Evolutionary conservation across 1,140 invertebrate species (phyloP).

Genomic region (Rhynchophorus ferrugineus): DNA sequence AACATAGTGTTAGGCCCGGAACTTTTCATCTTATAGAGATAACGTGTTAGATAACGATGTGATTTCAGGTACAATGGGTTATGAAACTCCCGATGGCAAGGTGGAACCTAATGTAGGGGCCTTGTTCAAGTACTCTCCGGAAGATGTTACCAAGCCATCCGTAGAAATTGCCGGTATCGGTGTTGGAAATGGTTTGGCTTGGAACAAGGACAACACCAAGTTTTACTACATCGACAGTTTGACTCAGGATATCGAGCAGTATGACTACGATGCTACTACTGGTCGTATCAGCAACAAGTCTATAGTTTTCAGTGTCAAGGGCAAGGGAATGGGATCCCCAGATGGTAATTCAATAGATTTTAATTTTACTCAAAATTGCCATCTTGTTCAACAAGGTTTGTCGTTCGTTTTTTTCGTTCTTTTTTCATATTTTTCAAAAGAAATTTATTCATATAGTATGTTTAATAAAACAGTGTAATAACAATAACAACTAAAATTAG

Average conservation of each 20-base stretch:
- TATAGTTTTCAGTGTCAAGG: constrained; percentile 19
- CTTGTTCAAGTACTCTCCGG: constrained; percentile 48
- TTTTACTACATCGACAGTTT: constrained; percentile 73
- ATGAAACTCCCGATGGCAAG: constrained; percentile 45
- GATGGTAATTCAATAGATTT: constrained; percentile 11
- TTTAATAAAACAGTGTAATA: not conserved
- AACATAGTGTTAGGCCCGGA: no score
- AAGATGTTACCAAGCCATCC: constrained; percentile 40
- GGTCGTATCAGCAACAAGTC: constrained; percentile 46
- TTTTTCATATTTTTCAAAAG: not conserved
- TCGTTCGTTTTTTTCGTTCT: no score
- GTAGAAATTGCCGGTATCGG: constrained; percentile 44
- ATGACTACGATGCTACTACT: constrained; percentile 63
- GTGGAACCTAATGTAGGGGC: constrained; percentile 46
- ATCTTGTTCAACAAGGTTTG: not conserved
- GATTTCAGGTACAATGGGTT: constrained; percentile 63
- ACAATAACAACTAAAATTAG: no score
- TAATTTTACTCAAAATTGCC: constrained; percentile 24
- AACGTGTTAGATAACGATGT: no score
- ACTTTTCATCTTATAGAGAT: no score
- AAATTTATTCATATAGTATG: not conserved
- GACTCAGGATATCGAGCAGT: constrained; percentile 53
- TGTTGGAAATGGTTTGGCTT: constrained; percentile 77
- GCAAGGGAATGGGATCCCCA: constrained; percentile 6
- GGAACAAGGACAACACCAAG: constrained; percentile 59